Conservation (phyloP, 2,797 vertebrate species). For the Podarcis siculus region DNA sequence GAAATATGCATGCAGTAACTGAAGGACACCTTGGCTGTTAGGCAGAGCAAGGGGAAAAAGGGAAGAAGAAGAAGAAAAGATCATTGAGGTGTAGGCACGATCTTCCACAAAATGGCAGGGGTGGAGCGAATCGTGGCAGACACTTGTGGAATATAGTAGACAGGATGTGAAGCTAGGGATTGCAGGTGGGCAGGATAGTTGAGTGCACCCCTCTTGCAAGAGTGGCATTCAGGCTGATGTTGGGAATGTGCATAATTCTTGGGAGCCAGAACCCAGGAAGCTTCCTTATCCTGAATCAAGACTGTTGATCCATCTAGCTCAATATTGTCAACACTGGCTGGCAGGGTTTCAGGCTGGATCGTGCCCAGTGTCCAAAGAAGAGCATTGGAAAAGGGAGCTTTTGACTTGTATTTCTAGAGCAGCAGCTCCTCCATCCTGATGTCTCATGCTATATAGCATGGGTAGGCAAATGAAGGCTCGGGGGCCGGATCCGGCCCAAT, state of each 20-base stretch:
- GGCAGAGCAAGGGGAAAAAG: not conserved
- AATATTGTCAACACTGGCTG: no score
- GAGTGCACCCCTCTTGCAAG: not conserved
- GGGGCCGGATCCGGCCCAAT: no score
- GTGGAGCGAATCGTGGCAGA: not conserved
- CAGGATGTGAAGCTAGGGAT: not conserved
- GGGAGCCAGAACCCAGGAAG: not conserved
- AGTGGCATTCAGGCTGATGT: not conserved
- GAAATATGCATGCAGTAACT: conserved; percentile 22
- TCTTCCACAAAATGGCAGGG: not conserved
- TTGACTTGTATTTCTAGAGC: not conserved
- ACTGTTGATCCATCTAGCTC: no score
- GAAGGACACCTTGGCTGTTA: conserved; percentile 27
- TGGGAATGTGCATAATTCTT: not conserved
- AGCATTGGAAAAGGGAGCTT: not conserved
- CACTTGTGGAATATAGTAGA: not conserved
- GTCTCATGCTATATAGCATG: no score
- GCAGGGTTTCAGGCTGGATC: not conserved
- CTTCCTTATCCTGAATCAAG: no score
- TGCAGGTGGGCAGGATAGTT: not conserved
- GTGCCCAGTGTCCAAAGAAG: not conserved
- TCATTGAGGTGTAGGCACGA: not conserved
- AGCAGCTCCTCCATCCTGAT: not conserved
- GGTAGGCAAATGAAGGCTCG: no score
- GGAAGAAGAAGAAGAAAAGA: not conserved